Evolutionary conservation across 1,140 invertebrate genomes (phyloP).

Genomic region (Brachionus calyciflorus): DNA sequence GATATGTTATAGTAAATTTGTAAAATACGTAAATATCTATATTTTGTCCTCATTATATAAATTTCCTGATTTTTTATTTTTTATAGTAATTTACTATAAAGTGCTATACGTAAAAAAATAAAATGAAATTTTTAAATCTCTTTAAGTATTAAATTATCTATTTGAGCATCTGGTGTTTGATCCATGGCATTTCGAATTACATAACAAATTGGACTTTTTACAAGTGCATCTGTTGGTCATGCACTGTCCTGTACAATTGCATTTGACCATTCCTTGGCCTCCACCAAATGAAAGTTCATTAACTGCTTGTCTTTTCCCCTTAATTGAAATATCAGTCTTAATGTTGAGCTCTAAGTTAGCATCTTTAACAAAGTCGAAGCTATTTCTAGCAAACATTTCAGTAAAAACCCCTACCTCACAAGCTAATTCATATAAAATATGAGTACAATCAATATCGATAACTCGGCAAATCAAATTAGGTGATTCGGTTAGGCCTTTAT

Average conservation of each 20-base stretch:
- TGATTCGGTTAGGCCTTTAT: not conserved
- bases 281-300: not conserved
- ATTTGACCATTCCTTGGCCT: constrained; percentile 20
- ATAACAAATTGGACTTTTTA: not conserved
- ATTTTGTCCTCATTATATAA: no score
- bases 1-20: no score
- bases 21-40: no score
- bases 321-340: not conserved
- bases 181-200: constrained; percentile 24
- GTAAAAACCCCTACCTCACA: not conserved
- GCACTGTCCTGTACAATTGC: not conserved
- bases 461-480: not conserved
- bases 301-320: not conserved
- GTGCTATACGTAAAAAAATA: no score
- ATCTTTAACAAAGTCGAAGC: not conserved
- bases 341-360: not conserved
- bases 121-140: no score
- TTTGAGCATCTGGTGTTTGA: not conserved
- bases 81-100: no score
- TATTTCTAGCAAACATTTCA: not conserved
- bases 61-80: no score
- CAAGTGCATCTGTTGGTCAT: not conserved
- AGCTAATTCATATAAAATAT: not conserved
- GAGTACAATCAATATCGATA: not conserved
- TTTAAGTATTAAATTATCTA: no score